A percentile compares a stretch with the other conserved stretches of the same genome.
Evolutionary conservation across 2,797 vertebrate genomes (phyloP).

Genomic region (Pipistrellus pygmaeus): DNA sequence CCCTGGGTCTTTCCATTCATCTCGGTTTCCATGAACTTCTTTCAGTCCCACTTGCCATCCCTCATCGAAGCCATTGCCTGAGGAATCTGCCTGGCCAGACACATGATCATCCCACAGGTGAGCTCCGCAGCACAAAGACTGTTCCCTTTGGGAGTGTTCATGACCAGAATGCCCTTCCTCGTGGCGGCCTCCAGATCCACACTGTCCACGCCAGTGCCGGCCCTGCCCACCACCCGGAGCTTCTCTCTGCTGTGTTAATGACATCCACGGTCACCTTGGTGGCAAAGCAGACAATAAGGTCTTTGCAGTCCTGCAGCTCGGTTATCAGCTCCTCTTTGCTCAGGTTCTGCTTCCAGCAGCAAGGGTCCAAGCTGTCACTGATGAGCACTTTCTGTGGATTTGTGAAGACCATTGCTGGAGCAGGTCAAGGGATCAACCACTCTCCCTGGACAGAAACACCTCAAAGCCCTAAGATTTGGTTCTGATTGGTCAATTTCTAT

Average conservation of each 20-base stretch:
- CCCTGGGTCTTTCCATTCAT: no score
- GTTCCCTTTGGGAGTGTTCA: conserved; percentile 98
- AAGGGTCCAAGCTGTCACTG: no score
- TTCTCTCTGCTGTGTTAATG: conserved; percentile 91
- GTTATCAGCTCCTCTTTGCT: no score
- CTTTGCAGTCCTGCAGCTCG: conserved; percentile 92
- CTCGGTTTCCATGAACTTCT: no score
- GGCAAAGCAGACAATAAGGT: conserved; percentile 96
- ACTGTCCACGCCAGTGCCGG: conserved; percentile 97
- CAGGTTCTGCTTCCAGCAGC: no score
- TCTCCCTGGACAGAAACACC: no score
- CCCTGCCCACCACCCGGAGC: conserved; percentile 96
- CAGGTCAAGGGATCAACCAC: fast-evolving
- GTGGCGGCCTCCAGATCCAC: conserved; percentile 97
- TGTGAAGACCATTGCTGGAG: no score
- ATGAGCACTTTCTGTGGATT: no score
- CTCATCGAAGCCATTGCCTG: no score
- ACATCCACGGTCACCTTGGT: conserved; percentile 96
- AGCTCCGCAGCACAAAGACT: conserved; percentile 98
- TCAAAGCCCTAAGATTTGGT: no score
- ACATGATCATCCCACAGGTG: conserved; percentile 95
- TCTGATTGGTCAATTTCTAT: no score
- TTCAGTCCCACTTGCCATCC: no score
- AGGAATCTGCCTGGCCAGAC: conserved; percentile 91
- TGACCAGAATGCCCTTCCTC: conserved; percentile 95